Conservation (phyloP, 1,140 invertebrate species). For the Anastatus disparis region DNA sequence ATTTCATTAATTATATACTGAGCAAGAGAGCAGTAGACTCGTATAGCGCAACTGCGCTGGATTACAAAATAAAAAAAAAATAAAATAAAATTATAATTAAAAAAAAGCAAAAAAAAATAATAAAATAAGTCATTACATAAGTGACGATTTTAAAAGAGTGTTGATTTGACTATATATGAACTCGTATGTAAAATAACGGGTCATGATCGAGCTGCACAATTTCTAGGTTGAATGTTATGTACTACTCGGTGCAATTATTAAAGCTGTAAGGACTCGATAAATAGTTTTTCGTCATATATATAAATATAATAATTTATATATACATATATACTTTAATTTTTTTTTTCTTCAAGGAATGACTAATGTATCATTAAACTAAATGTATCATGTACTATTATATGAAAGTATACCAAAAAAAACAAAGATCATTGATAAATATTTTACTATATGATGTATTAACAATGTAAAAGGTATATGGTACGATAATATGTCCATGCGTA, state of each 20-base stretch:
- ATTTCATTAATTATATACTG: no score
- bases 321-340: conserved; percentile 19
- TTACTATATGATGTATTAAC: conserved; percentile 44
- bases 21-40: conserved; percentile 27
- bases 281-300: no score
- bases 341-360: conserved; percentile 26
- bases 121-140: not conserved
- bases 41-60: not conserved
- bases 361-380: conserved; percentile 36
- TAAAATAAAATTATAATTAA: not conserved
- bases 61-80: not conserved
- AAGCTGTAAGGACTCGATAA: conserved; percentile 35
- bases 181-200: conserved; percentile 1
- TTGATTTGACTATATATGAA: not conserved
- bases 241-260: conserved; percentile 41
- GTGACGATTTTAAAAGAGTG: not conserved
- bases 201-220: conserved; percentile 32
- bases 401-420: conserved; percentile 51
- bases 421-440: conserved; percentile 43
- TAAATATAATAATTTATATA: no score
- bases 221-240: conserved; percentile 31
- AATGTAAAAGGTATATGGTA: conserved; percentile 37
- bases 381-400: conserved; percentile 42
- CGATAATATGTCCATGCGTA: conserved; percentile 43
- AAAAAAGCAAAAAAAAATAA: no score